Conservation (phyloP, 1,140 invertebrate genomes). For the Drosophila littoralis region DNA sequence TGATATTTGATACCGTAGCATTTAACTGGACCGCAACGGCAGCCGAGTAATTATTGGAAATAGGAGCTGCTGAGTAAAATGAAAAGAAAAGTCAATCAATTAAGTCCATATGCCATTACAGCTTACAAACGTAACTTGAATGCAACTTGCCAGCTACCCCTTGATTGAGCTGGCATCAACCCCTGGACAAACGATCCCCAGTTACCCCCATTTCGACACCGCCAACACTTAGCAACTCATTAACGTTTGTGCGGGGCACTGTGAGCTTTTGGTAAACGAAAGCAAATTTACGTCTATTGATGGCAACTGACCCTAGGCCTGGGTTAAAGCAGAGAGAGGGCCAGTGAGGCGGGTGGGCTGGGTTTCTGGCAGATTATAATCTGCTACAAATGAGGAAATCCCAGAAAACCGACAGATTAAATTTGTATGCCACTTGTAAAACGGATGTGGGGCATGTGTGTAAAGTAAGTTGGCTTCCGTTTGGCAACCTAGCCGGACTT, state of each 20-base stretch:
- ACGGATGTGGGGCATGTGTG: slow-evolving; percentile 71
- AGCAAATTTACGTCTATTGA: slow-evolving; percentile 56
- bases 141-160: slow-evolving; percentile 3
- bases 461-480: slow-evolving; percentile 57
- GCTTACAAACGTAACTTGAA: neutral
- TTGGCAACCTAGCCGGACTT: slow-evolving; percentile 6
- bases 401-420: slow-evolving; percentile 78
- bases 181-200: neutral
- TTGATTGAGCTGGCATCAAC: slow-evolving; percentile 1
- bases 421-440: slow-evolving; percentile 75
- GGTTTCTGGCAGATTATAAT: slow-evolving; percentile 64
- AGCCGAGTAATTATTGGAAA: neutral
- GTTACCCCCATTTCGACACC: neutral
- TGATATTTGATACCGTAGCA: neutral
- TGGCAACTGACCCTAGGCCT: slow-evolving; percentile 44
- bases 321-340: neutral
- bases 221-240: slow-evolving; percentile 67
- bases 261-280: slow-evolving; percentile 33
- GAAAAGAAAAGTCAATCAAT: neutral
- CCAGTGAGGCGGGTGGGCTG: neutral
- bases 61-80: slow-evolving; percentile 2
- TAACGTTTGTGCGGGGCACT: slow-evolving; percentile 46
- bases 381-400: slow-evolving; percentile 77
- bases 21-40: neutral
- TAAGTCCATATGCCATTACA: slow-evolving; percentile 11